Base-by-base conservation (phyloP, 2,113 vertebrate species). In the Rhynchomys soricoides region DNA sequence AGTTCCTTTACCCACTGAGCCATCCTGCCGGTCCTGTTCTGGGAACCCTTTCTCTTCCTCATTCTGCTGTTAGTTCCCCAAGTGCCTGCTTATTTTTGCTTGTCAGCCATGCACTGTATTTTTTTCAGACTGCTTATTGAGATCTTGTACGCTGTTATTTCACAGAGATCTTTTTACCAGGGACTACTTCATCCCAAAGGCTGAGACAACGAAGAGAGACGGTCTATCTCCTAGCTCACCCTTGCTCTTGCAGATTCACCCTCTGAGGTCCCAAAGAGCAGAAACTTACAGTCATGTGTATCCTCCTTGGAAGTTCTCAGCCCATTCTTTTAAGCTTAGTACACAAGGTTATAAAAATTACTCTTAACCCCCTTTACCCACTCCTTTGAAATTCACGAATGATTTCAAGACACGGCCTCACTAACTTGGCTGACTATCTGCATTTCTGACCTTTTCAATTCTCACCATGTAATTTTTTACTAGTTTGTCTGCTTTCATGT, bases 381-480 rank as follows among this genome's bases (percentile, higher is more conserved):
- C 73, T 70, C 57, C 68, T 89, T 55, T 74, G 24, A 91, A 95
- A 97, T 48, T 94, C 48, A 87, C 66, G 12, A 86, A 64, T 62
- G 57, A 37, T 75, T 87, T 93, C 29, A 82, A 48, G 43, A 93
- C 91, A 91, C 29, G 40, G 40, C 64, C 12, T n/a, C 29, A 86
- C 64, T 34, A 81, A 68, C 71, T 68, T 12, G 13, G 43, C 74
- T 48, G 31, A 78, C 37, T 87, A 9, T 15, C 81, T 87, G 29
- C 57, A 66, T 85, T 87, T 87, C 88, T 78, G 55, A 31, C n/a
- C 77, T 91, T 77, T 66, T 73, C 37, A 59, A 59, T 26, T 79
- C 57, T 89, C 40, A 74, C 62, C 13, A 93, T 86, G 40, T 68
- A 52, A 85, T 86, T 93, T 22, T 94, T 95, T 66, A 57, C 40